Percentiles rank a stretch among this genome's conserved stretches.
Conservation (phyloP, 2,113 vertebrate species). For the Malurus cyaneus region DNA sequence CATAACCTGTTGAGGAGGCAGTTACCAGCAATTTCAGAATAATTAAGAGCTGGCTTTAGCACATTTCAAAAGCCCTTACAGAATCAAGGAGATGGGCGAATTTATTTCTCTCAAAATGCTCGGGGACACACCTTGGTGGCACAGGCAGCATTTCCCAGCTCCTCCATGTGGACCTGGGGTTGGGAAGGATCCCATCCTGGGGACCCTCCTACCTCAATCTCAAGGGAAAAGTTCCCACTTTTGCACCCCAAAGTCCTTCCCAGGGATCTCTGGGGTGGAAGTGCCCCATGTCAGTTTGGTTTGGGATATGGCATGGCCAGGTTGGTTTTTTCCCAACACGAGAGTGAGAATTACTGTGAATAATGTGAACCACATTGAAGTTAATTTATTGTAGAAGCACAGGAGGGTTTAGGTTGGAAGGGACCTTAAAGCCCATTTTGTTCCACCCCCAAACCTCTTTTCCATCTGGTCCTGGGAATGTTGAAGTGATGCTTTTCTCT, state of each 20-base stretch:
- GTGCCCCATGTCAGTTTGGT: neutral
- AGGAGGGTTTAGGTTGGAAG: neutral
- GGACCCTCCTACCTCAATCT: neutral
- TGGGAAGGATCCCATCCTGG: neutral
- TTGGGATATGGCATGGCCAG: neutral
- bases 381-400: neutral
- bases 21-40: constrained; percentile 31
- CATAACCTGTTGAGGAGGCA: constrained; percentile 37
- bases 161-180: fast-evolving
- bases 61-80: neutral
- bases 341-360: neutral
- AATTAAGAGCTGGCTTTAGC: constrained; percentile 18
- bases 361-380: neutral
- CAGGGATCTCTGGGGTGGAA: neutral
- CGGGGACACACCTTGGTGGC: fast-evolving
- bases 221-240: neutral
- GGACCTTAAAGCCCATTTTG: neutral
- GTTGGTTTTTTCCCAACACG: neutral
- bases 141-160: neutral
- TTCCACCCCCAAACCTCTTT: neutral
- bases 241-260: neutral
- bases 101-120: neutral
- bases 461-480: fast-evolving
- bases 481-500: neutral
- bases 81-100: neutral